phyloP scores from a whole-genome alignment of 2,888 invertebrate genomes.

The Galeopsomyia nigrocyanea region DNA sequence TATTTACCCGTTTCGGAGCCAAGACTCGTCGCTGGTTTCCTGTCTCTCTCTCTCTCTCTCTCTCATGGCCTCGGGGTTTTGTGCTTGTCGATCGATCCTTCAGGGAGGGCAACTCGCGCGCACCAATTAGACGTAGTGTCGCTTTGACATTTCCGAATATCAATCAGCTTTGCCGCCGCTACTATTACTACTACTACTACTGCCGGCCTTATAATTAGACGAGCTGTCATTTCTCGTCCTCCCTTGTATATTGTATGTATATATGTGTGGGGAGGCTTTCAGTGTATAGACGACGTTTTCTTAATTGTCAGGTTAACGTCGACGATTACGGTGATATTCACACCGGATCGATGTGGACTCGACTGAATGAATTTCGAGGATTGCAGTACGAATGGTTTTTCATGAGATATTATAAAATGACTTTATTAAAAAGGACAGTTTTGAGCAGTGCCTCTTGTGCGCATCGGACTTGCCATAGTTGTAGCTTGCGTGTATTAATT shows the following conservation, averaged over 20 bases:
- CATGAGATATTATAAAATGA: too few species aligned
- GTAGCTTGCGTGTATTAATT: too few species aligned
- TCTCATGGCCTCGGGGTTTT: neutral
- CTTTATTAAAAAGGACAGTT: too few species aligned
- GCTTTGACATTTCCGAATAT: constrained; percentile 46
- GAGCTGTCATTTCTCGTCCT: neutral
- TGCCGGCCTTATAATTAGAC: constrained; percentile 42
- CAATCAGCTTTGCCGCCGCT: constrained; percentile 37
- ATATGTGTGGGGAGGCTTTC: too few species aligned
- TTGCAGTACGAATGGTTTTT: too few species aligned
- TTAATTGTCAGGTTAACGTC: neutral
- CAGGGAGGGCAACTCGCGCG: constrained; percentile 21
- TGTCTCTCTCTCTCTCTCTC: constrained; percentile 14
- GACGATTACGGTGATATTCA: neutral
- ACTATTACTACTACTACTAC: too few species aligned
- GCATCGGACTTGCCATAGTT: too few species aligned
- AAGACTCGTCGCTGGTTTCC: neutral
- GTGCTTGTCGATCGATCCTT: neutral
- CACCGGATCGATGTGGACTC: too few species aligned
- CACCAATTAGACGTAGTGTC: constrained; percentile 16
- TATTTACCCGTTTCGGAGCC: constrained; percentile 27
- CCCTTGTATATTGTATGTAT: neutral
- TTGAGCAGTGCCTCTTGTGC: too few species aligned
- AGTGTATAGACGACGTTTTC: too few species aligned
- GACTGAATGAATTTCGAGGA: too few species aligned